phyloP scores from a whole-genome alignment of 2,888 invertebrate species.

The Trilocha varians region DNA sequence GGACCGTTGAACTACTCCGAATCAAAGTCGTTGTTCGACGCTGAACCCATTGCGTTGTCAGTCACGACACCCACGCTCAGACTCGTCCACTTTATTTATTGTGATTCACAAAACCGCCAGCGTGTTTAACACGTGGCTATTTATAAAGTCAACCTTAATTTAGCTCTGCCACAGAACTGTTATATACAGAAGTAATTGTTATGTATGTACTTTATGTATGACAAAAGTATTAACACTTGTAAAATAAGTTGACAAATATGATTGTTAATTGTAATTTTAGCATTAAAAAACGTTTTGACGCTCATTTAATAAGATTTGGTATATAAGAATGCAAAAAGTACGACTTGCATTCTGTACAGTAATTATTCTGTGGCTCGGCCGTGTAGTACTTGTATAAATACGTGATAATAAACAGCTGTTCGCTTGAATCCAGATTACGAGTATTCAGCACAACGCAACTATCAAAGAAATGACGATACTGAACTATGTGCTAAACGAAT shows the following conservation, averaged over 20 bases:
- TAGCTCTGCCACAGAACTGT: slow-evolving; percentile 22
- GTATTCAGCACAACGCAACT: too few species aligned
- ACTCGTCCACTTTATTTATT: slow-evolving; percentile 38
- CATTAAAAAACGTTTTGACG: too few species aligned
- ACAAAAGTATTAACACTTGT: too few species aligned
- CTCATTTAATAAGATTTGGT: too few species aligned
- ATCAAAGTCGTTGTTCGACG: background rate
- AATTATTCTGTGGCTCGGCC: too few species aligned
- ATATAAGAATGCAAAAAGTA: too few species aligned
- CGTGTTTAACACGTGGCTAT: slow-evolving; percentile 35
- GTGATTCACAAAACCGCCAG: slow-evolving; percentile 38
- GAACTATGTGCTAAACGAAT: too few species aligned
- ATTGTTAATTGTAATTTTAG: too few species aligned
- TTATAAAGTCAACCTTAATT: slow-evolving; percentile 45
- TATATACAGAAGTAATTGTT: background rate
- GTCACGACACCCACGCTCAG: slow-evolving; percentile 20
- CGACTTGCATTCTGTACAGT: too few species aligned
- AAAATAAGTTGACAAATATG: too few species aligned
- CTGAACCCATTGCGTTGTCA: background rate
- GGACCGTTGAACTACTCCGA: background rate
- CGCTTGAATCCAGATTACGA: background rate
- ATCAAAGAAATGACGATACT: too few species aligned
- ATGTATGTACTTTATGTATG: too few species aligned
- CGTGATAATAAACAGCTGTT: background rate
- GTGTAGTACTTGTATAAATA: slow-evolving; percentile 6